A percentile compares a stretch with the other conserved stretches of the same genome.
Evolutionary conservation across 2,888 invertebrate genomes (phyloP).

Genomic region (Nudaria mundana): DNA sequence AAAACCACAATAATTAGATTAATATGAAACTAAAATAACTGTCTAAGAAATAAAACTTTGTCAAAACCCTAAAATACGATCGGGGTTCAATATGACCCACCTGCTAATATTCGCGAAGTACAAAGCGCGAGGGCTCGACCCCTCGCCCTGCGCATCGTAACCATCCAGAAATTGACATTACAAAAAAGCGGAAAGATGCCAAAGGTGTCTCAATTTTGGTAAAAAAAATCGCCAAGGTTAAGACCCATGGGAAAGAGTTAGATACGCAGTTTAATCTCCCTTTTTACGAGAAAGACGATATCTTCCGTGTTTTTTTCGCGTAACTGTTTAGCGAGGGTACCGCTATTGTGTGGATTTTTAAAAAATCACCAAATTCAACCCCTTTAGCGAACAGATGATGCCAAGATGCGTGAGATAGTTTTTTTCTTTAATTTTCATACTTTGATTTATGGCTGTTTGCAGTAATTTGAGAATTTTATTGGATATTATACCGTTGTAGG

Average conservation of each 20-base stretch:
- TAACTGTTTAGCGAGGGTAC: conserved; percentile 70
- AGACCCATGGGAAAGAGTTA: conserved; percentile 82
- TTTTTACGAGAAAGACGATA: conserved; percentile 56
- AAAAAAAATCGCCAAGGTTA: conserved; percentile 74
- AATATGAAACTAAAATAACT: conserved; percentile 8
- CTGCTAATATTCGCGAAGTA: conserved; percentile 58
- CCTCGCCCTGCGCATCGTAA: conserved; percentile 51
- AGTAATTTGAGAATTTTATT: conserved; percentile 78
- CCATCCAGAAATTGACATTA: conserved; percentile 54
- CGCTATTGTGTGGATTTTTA: conserved; percentile 51
- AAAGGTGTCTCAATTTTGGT: conserved; percentile 77
- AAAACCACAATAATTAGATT: not conserved
- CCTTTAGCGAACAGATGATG: conserved; percentile 75
- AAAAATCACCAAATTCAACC: conserved; percentile 64
- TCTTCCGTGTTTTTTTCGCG: conserved; percentile 64
- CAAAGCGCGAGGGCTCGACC: conserved; percentile 64
- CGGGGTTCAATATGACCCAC: conserved; percentile 65
- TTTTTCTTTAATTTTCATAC: conserved; percentile 52
- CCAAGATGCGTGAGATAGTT: conserved; percentile 72
- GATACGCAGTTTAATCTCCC: conserved; percentile 54
- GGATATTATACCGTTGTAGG: conserved; percentile 58
- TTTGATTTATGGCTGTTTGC: conserved; percentile 79
- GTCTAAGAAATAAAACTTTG: conserved; percentile 18
- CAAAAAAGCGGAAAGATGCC: conserved; percentile 75
- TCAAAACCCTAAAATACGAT: conserved; percentile 37